Conservation (phyloP, 2,888 invertebrate genomes). For the Eucera pruinosa region DNA sequence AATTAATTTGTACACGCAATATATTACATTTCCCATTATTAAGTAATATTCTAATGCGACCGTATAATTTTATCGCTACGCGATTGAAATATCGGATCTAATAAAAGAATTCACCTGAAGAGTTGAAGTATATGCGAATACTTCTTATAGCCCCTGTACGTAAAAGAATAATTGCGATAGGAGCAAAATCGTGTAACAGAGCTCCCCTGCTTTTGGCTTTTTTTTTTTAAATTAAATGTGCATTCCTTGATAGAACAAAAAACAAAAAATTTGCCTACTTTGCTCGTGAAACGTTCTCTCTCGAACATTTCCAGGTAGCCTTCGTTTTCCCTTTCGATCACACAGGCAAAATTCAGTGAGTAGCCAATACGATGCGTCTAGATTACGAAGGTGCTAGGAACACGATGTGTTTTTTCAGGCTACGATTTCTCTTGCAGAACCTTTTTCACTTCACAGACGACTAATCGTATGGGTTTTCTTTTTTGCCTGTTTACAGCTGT, state of each 20-base stretch:
- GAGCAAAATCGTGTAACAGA: constrained; percentile 12
- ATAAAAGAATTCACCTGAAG: too few relatives aligned
- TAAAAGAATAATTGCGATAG: neutral
- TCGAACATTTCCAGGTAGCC: constrained; percentile 13
- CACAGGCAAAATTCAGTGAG: constrained; percentile 5
- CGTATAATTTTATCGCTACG: too few relatives aligned
- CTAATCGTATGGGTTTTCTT: constrained; percentile 77
- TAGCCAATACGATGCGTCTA: constrained; percentile 1
- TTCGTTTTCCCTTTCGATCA: neutral
- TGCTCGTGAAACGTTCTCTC: neutral
- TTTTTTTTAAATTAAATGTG: neutral
- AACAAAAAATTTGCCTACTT: neutral
- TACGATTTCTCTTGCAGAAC: constrained; percentile 36
- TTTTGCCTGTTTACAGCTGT: constrained; percentile 78
- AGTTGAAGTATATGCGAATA: too few relatives aligned
- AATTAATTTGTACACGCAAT: too few relatives aligned
- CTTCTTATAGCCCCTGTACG: too few relatives aligned
- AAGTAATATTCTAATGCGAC: too few relatives aligned
- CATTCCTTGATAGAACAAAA: neutral
- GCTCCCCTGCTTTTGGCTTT: constrained; percentile 23
- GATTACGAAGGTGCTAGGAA: constrained; percentile 1
- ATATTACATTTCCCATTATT: too few relatives aligned
- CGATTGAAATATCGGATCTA: too few relatives aligned
- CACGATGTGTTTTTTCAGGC: constrained; percentile 55
- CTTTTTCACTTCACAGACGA: constrained; percentile 40